Conservation (phyloP, 2,113 vertebrate genomes). For the Varanus komodoensis region DNA sequence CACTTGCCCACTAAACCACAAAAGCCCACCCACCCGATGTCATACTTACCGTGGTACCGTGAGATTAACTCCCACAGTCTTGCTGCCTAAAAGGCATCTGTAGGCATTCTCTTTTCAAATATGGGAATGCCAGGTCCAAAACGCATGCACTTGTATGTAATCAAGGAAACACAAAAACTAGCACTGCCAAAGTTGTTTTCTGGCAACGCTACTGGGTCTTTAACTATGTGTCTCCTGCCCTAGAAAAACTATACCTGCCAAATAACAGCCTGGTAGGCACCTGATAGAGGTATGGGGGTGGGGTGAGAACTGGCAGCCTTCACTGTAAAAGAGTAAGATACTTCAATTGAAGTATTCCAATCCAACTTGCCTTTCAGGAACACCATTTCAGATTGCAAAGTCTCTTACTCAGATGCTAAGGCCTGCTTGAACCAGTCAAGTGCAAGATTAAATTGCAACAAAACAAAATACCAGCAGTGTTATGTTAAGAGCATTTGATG, state of each 20-base stretch:
- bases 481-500: neutral
- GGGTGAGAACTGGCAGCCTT: neutral
- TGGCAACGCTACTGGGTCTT: neutral
- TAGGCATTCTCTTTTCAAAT: neutral
- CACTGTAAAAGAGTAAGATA: neutral
- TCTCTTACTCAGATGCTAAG: neutral
- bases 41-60: neutral
- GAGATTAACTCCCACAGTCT: neutral
- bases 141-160: neutral
- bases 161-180: neutral
- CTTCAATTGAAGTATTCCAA: neutral
- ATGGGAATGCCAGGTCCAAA: neutral
- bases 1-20: too few relatives aligned
- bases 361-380: neutral
- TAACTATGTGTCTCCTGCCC: neutral
- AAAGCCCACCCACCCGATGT: too few relatives aligned
- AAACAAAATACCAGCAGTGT: neutral
- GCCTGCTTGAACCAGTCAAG: neutral
- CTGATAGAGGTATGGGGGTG: neutral
- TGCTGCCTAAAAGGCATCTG: too few relatives aligned
- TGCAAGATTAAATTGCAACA: neutral
- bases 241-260: neutral
- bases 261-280: neutral
- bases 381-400: neutral
- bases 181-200: neutral